phyloP scores from a whole-genome alignment of 2,113 vertebrate species.

The Mormoops blainvillei region DNA sequence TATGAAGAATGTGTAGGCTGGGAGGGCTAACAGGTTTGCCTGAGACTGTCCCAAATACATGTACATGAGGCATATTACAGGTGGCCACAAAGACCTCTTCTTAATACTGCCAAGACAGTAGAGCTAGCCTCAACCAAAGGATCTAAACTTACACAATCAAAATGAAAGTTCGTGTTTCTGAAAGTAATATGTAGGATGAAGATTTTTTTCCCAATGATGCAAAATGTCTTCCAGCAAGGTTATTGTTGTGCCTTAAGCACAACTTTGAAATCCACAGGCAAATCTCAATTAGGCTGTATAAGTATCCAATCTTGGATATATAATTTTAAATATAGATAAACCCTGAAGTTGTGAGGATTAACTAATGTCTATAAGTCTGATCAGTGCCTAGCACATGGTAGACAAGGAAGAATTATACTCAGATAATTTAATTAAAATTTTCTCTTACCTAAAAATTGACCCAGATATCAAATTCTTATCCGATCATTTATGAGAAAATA shows the following conservation, averaged over 20 bases:
- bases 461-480: slow-evolving; percentile 12
- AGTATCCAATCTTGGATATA: background rate
- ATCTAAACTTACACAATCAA: background rate
- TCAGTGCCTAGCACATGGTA: background rate
- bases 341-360: background rate
- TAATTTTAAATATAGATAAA: slow-evolving; percentile 23
- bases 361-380: background rate
- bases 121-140: background rate
- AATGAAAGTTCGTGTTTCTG: background rate
- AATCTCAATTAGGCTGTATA: background rate
- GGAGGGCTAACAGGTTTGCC: background rate
- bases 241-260: background rate
- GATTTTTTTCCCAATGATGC: background rate
- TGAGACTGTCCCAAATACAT: background rate
- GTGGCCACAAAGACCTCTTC: background rate
- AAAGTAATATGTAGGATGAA: background rate
- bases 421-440: slow-evolving; percentile 17
- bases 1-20: background rate
- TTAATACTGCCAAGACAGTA: background rate
- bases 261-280: background rate
- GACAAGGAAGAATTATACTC: background rate
- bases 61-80: background rate
- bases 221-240: background rate
- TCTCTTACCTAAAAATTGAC: background rate
- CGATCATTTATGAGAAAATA: slow-evolving; percentile 24